These are phyloP conservation scores for Poeciliopsis paucimaculata DNA, from an alignment of 2,797 vertebrate genomes.

Conservation along the genomic window DNA sequence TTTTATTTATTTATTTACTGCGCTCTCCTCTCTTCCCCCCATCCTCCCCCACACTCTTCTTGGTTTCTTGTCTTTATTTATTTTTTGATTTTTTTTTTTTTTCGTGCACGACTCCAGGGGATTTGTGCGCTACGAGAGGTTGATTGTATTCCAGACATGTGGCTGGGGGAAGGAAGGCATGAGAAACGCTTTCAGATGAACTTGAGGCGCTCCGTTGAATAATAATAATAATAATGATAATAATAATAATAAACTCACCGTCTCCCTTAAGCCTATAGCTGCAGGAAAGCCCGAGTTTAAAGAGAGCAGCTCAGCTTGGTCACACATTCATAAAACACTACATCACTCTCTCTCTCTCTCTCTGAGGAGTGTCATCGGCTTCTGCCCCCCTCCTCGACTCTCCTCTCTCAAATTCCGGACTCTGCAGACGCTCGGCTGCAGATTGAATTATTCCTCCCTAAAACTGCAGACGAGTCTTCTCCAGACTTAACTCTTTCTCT, in stretches of 20 bases:
- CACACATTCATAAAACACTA: background rate
- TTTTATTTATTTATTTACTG: background rate
- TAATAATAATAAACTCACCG: too few species aligned
- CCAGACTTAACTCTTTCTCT: background rate
- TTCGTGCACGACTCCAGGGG: background rate
- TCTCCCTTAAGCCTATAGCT: background rate
- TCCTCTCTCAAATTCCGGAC: background rate
- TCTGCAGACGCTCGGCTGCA: constrained; percentile 1
- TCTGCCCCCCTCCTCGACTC: too few species aligned
- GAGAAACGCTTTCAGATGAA: constrained; percentile 12
- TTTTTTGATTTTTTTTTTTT: background rate
- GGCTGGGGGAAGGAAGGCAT: constrained; percentile 2
- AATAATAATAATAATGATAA: background rate
- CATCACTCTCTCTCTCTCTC: background rate
- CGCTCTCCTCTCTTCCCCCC: background rate
- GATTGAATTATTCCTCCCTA: constrained; percentile 12
- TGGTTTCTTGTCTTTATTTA: background rate
- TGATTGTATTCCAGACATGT: constrained; percentile 24
- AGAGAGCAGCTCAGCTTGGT: background rate
- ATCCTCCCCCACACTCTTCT: background rate
- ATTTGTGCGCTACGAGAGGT: background rate
- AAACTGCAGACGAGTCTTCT: constrained; percentile 12
- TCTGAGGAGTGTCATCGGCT: background rate
- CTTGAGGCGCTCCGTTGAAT: constrained; percentile 3
- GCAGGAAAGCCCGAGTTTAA: background rate